Evolutionary conservation across 2,113 vertebrate species (phyloP).

Genomic region (Bothrops jararaca): DNA sequence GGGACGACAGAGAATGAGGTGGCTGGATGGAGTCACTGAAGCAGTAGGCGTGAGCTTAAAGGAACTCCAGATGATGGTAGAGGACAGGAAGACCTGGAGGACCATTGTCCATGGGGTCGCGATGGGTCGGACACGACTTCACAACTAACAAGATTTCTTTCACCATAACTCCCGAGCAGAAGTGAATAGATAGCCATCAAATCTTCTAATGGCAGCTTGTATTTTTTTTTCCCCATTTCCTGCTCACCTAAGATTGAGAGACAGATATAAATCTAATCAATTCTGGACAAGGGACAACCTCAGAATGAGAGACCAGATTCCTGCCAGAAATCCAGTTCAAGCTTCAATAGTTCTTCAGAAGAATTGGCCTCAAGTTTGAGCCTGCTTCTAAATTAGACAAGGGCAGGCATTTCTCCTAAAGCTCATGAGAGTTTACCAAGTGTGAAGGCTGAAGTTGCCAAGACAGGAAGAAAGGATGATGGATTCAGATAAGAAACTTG

Average conservation of each 20-base stretch:
- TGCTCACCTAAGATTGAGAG: not conserved
- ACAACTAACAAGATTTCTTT: not conserved
- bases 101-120: no score
- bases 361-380: not conserved
- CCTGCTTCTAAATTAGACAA: not conserved
- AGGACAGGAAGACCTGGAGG: no score
- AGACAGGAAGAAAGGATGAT: not conserved
- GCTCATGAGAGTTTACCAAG: not conserved
- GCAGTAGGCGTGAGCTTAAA: no score
- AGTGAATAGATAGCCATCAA: not conserved
- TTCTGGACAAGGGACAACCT: not conserved
- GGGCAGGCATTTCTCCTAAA: not conserved
- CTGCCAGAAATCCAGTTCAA: no score
- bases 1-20: no score
- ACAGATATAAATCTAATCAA: not conserved
- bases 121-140: no score
- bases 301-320: not conserved
- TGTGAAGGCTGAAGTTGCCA: not conserved
- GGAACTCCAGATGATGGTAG: no score
- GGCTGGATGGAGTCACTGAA: no score
- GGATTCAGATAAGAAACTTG: not conserved
- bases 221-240: not conserved
- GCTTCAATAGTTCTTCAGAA: not conserved
- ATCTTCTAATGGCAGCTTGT: not conserved
- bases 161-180: not conserved